phyloP scores from a whole-genome alignment of 2,888 invertebrate species.

The Acronicta alni region DNA sequence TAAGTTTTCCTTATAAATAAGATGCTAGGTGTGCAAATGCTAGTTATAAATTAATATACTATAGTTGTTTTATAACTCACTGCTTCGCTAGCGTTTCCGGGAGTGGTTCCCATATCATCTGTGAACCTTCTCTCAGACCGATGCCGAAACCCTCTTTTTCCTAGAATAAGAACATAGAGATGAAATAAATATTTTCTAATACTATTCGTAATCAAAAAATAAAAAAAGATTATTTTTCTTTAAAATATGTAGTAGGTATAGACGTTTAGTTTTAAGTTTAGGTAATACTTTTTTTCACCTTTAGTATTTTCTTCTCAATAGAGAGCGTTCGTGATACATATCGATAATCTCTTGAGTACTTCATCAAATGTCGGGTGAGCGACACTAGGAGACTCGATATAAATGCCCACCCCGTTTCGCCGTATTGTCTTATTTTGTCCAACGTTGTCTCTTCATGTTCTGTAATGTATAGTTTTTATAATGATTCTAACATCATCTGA shows the following conservation, averaged over 20 bases:
- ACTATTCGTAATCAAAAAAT: too few relatives aligned
- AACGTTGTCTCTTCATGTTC: slow-evolving; percentile 78
- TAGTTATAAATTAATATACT: slow-evolving; percentile 6
- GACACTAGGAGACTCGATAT: slow-evolving; percentile 94
- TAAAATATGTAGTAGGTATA: too few relatives aligned
- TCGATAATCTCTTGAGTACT: slow-evolving; percentile 97
- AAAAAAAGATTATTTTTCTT: too few relatives aligned
- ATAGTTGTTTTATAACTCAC: slow-evolving; percentile 66
- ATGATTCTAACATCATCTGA: too few relatives aligned
- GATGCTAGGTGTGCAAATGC: slow-evolving; percentile 15
- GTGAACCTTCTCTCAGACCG: slow-evolving; percentile 91
- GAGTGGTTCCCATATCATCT: slow-evolving; percentile 90
- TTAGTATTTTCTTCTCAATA: slow-evolving; percentile 96
- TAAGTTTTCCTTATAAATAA: not conserved
- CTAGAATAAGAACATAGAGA: slow-evolving; percentile 72
- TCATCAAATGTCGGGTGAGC: slow-evolving; percentile 94
- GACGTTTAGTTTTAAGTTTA: not conserved
- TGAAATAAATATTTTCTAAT: too few relatives aligned
- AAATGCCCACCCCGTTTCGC: slow-evolving; percentile 91
- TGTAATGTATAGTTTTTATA: slow-evolving; percentile 6
- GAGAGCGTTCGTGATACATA: slow-evolving; percentile 97
- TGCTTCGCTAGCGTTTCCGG: slow-evolving; percentile 73
- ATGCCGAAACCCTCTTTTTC: slow-evolving; percentile 92
- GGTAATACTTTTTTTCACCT: slow-evolving; percentile 89
- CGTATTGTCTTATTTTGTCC: slow-evolving; percentile 80